Conservation (phyloP, 2,113 vertebrate genomes). For the Poecile atricapillus region DNA sequence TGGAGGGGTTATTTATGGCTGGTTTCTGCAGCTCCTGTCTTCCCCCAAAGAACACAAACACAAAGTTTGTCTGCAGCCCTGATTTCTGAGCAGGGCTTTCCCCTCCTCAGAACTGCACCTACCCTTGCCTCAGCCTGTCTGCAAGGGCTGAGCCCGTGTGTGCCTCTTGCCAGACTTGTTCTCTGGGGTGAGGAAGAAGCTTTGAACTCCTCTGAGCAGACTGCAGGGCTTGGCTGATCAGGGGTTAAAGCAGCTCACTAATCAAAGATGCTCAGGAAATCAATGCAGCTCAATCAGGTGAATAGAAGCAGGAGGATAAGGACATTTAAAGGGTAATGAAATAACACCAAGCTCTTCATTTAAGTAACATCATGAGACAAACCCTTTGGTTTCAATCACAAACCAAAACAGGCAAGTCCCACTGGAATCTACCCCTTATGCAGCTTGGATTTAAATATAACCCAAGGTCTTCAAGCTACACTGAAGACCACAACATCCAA, state of each 20-base stretch:
- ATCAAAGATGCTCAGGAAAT: background rate
- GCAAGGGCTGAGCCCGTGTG: background rate
- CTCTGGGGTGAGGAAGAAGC: background rate
- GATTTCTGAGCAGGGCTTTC: background rate
- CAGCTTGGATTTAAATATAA: background rate
- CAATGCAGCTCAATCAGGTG: background rate
- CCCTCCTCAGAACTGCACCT: background rate
- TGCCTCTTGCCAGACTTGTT: background rate
- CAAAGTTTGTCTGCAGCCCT: background rate
- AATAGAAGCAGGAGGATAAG: background rate
- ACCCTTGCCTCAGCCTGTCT: accelerated
- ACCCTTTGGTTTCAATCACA: background rate
- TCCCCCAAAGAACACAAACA: background rate
- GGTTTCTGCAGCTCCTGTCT: background rate
- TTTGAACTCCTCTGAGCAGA: background rate
- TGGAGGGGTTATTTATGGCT: background rate
- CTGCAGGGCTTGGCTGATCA: background rate
- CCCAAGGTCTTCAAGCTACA: background rate
- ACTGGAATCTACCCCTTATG: background rate
- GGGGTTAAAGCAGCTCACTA: background rate
- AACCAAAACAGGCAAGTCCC: background rate
- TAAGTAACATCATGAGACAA: background rate
- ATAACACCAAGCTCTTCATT: background rate
- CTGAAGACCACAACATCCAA: background rate
- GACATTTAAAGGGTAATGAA: background rate